Evolutionary conservation across 2,888 invertebrate species (phyloP), one percentile per base, ranked within the genome.

Genomic region (Nephrotoma flavescens): DNA sequence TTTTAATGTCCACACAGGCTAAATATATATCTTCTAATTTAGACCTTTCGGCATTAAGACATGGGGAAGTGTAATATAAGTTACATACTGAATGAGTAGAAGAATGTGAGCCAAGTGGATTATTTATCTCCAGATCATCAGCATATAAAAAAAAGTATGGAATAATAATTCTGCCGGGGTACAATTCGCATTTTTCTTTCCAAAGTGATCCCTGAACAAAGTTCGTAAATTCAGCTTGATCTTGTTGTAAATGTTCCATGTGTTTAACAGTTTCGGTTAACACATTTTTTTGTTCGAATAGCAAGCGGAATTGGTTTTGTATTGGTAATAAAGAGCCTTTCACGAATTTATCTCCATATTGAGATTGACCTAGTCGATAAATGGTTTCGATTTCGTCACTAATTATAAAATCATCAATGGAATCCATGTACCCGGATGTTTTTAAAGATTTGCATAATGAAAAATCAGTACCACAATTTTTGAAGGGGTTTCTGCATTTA

Each of bases 11-110:
- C 42, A 89, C 83, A 52, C 87, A 87, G 71, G 88, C 88, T 86
- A 89, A 88, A 88, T 89, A 89, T 15, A 89, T 88, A 88, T 89
- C 88, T 87, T 89, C 88, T 86, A 89, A 87, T 19, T 83, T 83
- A 31, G 31, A 19, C 4, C 4, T 41, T 31, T 83, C 6, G 19
- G 31, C 41, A 41, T 19, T 19, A 19, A 83, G 12, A 41, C 83
- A 41, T 41, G 83, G 41, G 41, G 41, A 83, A 1, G 83, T 41
- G n/a, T 41, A 83, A 83, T 83, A 83, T 0, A 83, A 31, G 9
- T 83, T 83, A n/a, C 83, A 83, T 3, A 83, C 41, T 6, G 83
- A 31, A 12, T 83, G 83, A 9, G 83, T 83, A 5, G 41, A 41
- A 3, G 83, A 83, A 41, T 83, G 83, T 41, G 83, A 83, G 2